These are phyloP conservation scores for Cryptoprocta ferox DNA, from an alignment of 2,797 vertebrate species.

Conservation along the genomic window DNA sequence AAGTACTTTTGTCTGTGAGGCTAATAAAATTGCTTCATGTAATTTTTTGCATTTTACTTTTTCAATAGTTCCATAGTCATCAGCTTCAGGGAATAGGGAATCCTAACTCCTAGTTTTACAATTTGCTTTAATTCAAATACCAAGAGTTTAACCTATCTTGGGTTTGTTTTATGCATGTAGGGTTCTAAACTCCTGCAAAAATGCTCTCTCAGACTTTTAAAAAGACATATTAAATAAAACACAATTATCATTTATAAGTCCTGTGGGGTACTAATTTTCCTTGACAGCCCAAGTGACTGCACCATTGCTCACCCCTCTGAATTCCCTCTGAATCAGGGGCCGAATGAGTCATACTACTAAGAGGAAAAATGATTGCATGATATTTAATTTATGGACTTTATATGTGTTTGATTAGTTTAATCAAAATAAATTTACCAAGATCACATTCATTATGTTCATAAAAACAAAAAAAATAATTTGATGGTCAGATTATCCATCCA, in stretches of 20 bases:
- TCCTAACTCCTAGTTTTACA: background rate
- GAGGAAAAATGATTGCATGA: background rate
- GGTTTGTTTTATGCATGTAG: background rate
- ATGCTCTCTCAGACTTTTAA: background rate
- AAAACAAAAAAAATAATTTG: background rate
- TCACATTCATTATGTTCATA: background rate
- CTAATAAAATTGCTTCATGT: background rate
- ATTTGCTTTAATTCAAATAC: background rate
- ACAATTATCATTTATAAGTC: background rate
- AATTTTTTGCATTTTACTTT: background rate
- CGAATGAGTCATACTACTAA: fast-evolving
- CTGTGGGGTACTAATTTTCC: background rate
- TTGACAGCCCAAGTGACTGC: background rate
- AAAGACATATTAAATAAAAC: background rate
- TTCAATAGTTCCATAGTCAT: background rate
- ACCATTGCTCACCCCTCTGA: background rate
- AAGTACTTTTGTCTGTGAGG: background rate
- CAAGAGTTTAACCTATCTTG: background rate
- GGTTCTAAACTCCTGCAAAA: background rate
- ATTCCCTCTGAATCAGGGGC: background rate
- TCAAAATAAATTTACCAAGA: background rate
- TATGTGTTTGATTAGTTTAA: background rate
- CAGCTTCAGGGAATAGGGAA: background rate
- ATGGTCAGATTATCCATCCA: background rate
- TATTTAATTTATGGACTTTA: background rate